Evolutionary conservation across 2,113 vertebrate genomes (phyloP), one percentile per base, ranked within the genome.

Genomic region (Dolichallabes microphthalmus): DNA sequence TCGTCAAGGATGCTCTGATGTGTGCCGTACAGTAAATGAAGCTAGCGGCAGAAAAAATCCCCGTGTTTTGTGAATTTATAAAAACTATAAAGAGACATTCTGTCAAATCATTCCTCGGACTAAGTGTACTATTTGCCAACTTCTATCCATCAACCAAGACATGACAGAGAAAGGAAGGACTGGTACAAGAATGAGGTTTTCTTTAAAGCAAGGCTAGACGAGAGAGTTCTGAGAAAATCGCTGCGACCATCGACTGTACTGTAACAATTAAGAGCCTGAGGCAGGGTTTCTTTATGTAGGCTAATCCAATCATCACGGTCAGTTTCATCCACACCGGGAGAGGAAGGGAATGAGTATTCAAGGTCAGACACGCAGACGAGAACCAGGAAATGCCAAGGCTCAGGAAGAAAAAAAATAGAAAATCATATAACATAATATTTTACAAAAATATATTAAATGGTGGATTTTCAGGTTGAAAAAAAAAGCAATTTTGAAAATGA

Each of bases 261-360:
- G 32, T 14, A 61, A 81, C 60, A 64, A 81, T 64, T 64, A 64
- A 17, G 60, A 80, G 57, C 57, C 77, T 45, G 57, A 61, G 22
- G 60, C 79, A 64, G 58, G 61, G 30, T 13, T 19, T 63, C 78
- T n/a, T 50, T 27, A 81, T 81, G 60, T 64, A 64, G 35, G 58
- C 25, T 81, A 81, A 81, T 81, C 58, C 79, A 52, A 81, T 81
- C 55, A 86, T 45, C 55, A 74, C 0, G 35, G 5, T 27, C 39
- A 27, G 22, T 27, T 73, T 81, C 35, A 22, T 58, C 58, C 78
- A 79, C 69, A 32, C n/a, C 55, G 8, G 17, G 14, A 64, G 0
- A 25, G 6, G 57, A 76, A 6, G 22, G 15, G 55, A 19, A 69
- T 19, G 14, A 80, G 77, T 80, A 32, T 63, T 63, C 53, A 45